A percentile compares a stretch with the other conserved stretches of the same genome.
phyloP scores from a whole-genome alignment of 2,113 vertebrate species.

The Gnathonemus echidnorhynchus region DNA sequence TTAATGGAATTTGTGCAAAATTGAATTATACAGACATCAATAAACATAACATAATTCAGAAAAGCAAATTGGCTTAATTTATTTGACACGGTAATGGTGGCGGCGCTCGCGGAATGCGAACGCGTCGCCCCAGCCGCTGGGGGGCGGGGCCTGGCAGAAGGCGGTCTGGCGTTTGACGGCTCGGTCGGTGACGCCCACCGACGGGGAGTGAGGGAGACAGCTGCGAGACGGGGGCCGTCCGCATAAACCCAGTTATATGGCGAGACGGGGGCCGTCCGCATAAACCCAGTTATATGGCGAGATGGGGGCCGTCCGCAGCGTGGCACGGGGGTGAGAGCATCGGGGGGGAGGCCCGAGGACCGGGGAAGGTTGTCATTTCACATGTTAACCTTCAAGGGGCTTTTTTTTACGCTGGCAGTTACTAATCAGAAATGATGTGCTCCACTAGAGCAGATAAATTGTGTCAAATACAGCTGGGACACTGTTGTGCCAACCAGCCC shows the following conservation, averaged over 20 bases:
- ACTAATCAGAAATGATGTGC: slow-evolving; percentile 65
- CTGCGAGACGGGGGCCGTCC: slow-evolving; percentile 36
- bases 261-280: neutral
- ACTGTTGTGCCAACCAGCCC: slow-evolving; percentile 50
- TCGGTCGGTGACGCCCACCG: neutral
- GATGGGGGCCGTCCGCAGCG: slow-evolving; percentile 32
- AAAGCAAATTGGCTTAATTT: slow-evolving; percentile 81
- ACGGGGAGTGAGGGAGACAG: slow-evolving; percentile 30
- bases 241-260: no score
- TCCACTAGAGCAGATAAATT: slow-evolving; percentile 60
- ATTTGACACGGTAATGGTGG: slow-evolving; percentile 69
- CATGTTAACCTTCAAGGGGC: slow-evolving; percentile 48
- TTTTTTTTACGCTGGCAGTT: slow-evolving; percentile 45
- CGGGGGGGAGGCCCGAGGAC: slow-evolving; percentile 42
- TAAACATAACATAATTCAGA: slow-evolving; percentile 85
- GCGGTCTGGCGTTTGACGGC: neutral
- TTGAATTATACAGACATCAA: slow-evolving; percentile 83
- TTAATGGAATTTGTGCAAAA: slow-evolving; percentile 89
- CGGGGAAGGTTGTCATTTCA: slow-evolving; percentile 56
- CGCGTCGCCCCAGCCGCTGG: slow-evolving; percentile 18
- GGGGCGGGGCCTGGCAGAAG: slow-evolving; percentile 50
- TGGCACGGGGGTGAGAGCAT: slow-evolving; percentile 41
- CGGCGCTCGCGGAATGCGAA: slow-evolving; percentile 59
- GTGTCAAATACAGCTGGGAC: slow-evolving; percentile 50
- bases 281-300: neutral